Evolutionary conservation across 2,113 vertebrate genomes (phyloP).

Genomic region (Triplophysa tibetana): DNA sequence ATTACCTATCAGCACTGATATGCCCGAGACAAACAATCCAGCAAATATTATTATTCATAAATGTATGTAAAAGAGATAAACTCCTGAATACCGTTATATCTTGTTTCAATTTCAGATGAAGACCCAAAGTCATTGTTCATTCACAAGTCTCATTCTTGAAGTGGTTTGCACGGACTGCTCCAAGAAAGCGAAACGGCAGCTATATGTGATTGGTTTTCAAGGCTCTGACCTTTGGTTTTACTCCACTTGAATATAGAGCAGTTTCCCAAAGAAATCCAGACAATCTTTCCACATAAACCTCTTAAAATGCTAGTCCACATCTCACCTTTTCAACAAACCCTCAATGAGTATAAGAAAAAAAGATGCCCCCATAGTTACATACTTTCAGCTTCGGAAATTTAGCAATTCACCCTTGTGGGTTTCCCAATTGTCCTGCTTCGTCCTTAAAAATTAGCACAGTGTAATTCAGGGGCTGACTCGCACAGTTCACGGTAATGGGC

Average conservation of each 20-base stretch:
- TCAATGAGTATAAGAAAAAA: slow-evolving; percentile 16
- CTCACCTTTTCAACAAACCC: slow-evolving; percentile 45
- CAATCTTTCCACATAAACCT: slow-evolving; percentile 41
- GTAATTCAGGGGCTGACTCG: slow-evolving; percentile 2
- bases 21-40: not conserved
- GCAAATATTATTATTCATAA: slow-evolving; percentile 3
- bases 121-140: not conserved
- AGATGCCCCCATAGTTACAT: not conserved
- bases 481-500: not conserved
- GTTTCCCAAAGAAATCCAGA: slow-evolving; percentile 43
- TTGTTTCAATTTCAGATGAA: not conserved
- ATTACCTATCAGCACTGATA: not conserved
- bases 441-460: slow-evolving; percentile 23
- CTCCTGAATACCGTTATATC: not conserved
- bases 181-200: not conserved
- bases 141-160: not conserved
- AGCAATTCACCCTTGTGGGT: slow-evolving; percentile 17
- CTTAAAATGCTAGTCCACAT: slow-evolving; percentile 45
- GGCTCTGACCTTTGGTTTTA: slow-evolving; percentile 54
- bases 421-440: slow-evolving; percentile 19
- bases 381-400: not conserved
- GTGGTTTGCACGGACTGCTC: not conserved
- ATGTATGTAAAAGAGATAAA: not conserved
- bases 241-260: slow-evolving; percentile 47
- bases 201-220: slow-evolving; percentile 38